A percentile compares a stretch with the other conserved stretches of the same genome.
These are phyloP conservation scores for Vollenhovia emeryi DNA, from an alignment of 1,140 invertebrate genomes.

Conservation along the genomic window DNA sequence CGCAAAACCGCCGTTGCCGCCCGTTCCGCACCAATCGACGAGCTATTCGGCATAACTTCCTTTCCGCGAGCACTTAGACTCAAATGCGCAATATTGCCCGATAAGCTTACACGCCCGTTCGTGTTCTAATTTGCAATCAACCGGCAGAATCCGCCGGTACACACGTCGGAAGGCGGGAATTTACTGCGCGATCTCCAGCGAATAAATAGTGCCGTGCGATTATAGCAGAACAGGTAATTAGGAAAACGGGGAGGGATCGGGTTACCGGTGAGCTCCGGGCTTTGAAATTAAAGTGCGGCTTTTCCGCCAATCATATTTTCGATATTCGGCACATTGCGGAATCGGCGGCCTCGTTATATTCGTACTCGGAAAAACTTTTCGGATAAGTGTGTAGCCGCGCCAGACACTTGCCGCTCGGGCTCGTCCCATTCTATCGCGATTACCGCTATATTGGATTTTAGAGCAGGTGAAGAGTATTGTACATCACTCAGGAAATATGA, in stretches of 20 bases:
- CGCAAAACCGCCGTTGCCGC: background rate
- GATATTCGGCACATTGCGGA: slow-evolving; percentile 25
- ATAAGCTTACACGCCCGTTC: slow-evolving; percentile 67
- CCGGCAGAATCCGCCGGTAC: slow-evolving; percentile 53
- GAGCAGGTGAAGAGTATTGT: background rate
- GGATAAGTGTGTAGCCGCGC: background rate
- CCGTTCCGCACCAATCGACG: slow-evolving; percentile 31
- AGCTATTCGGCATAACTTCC: slow-evolving; percentile 48
- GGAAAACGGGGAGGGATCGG: background rate
- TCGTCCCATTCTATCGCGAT: background rate
- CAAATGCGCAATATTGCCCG: slow-evolving; percentile 63
- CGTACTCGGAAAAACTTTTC: slow-evolving; percentile 31
- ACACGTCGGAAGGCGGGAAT: slow-evolving; percentile 58
- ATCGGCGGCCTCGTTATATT: slow-evolving; percentile 51
- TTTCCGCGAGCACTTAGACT: slow-evolving; percentile 48
- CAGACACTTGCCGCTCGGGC: slow-evolving; percentile 11
- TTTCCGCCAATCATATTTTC: background rate
- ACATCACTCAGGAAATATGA: background rate
- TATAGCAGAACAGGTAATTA: slow-evolving; percentile 60
- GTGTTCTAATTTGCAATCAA: slow-evolving; percentile 69
- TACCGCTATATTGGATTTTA: background rate
- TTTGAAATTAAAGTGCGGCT: slow-evolving; percentile 48
- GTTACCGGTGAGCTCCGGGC: background rate
- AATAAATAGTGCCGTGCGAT: slow-evolving; percentile 60
- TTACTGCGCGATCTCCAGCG: slow-evolving; percentile 51